Conservation (phyloP, 2,113 vertebrate species). For the Brachyistius frenatus region DNA sequence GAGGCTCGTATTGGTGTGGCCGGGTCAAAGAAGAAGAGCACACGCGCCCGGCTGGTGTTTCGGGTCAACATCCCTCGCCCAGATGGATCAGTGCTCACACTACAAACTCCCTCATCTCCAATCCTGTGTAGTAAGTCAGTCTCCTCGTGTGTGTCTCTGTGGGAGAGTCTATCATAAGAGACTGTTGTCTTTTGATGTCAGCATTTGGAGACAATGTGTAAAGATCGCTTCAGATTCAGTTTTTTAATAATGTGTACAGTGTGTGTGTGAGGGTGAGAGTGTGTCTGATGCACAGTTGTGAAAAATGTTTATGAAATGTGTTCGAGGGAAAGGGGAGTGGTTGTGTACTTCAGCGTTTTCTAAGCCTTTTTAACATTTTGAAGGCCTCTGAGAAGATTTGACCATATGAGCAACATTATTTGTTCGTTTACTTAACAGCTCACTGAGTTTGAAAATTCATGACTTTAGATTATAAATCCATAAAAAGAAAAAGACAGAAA, state of each 20-base stretch:
- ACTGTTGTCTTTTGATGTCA: conserved; percentile 42
- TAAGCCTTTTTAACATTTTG: not conserved
- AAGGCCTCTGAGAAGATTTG: too few relatives aligned
- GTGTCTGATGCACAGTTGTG: not conserved
- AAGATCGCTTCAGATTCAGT: conserved; percentile 44
- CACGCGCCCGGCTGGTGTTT: conserved; percentile 95
- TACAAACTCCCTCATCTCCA: conserved; percentile 94
- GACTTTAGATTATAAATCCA: too few relatives aligned
- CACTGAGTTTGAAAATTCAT: too few relatives aligned
- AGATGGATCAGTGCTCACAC: conserved; percentile 93
- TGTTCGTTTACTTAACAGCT: too few relatives aligned
- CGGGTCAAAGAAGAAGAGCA: conserved; percentile 99
- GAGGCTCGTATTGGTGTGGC: conserved; percentile 97
- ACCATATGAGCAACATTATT: too few relatives aligned
- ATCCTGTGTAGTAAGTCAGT: conserved; percentile 95
- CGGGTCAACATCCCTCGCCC: conserved; percentile 92
- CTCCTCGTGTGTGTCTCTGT: conserved; percentile 21
- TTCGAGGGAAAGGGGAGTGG: not conserved
- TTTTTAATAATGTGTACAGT: conserved; percentile 47
- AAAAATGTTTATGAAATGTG: conserved; percentile 15
- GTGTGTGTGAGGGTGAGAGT: conserved; percentile 53
- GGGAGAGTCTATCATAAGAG: not conserved
- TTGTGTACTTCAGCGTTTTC: not conserved
- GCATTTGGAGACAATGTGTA: conserved; percentile 45
- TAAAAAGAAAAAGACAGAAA: too few relatives aligned